These are phyloP conservation scores for Pristionchus japonicus DNA, from an alignment of 2,888 invertebrate species.

Conservation along the genomic window DNA sequence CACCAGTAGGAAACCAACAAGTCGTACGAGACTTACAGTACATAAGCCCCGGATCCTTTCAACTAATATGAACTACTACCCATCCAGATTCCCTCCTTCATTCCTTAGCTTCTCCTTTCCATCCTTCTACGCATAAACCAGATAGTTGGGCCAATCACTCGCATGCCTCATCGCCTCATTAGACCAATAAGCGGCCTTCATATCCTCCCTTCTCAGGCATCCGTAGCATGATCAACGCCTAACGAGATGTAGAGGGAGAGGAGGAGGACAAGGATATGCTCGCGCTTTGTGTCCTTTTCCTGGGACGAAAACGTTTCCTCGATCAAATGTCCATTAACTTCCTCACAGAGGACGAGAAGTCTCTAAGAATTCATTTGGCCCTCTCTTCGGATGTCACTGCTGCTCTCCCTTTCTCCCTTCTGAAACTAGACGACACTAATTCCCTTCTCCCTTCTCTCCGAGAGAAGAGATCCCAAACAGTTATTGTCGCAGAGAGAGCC, in stretches of 20 bases:
- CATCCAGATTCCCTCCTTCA: not conserved
- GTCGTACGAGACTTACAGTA: not conserved
- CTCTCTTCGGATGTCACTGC: not conserved
- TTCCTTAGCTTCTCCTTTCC: not conserved
- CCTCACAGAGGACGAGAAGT: not conserved
- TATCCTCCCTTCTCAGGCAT: not conserved
- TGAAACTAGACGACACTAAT: slow-evolving; percentile 24
- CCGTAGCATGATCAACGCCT: not conserved
- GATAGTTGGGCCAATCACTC: not conserved
- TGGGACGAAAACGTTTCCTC: not conserved
- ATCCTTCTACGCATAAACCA: not conserved
- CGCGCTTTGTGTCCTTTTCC: not conserved
- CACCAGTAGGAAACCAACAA: not conserved
- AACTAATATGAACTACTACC: not conserved
- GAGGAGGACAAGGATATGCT: not conserved
- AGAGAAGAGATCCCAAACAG: not conserved
- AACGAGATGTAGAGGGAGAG: not conserved
- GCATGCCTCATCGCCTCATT: not conserved
- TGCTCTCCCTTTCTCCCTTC: not conserved
- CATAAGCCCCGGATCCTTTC: too few relatives aligned
- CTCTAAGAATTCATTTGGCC: slow-evolving; percentile 10
- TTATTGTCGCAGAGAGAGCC: not conserved
- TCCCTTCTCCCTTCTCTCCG: not conserved
- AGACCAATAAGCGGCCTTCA: not conserved
- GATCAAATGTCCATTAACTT: slow-evolving; percentile 29